phyloP scores from a whole-genome alignment of 2,113 vertebrate genomes.

The Mola mola region DNA sequence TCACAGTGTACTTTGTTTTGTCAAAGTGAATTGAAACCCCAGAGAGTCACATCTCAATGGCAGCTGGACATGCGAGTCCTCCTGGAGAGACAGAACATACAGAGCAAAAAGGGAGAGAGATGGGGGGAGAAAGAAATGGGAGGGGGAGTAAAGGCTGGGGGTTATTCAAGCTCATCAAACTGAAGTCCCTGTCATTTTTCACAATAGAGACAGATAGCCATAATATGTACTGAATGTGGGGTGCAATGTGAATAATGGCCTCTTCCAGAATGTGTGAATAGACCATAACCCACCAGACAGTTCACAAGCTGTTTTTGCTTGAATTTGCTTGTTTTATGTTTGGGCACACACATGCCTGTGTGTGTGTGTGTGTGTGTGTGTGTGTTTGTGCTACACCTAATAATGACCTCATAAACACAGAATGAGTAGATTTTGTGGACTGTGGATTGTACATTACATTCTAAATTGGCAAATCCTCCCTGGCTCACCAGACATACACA shows the following conservation, averaged over 20 bases:
- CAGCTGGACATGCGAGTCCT: constrained; percentile 67
- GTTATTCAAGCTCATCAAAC: constrained; percentile 63
- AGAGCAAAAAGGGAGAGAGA: not conserved
- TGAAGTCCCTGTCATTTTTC: constrained; percentile 63
- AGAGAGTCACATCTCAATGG: constrained; percentile 79
- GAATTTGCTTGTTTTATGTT: constrained; percentile 65
- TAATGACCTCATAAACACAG: constrained; percentile 58
- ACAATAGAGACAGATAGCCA: constrained; percentile 67
- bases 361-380: not conserved
- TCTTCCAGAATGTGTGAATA: constrained; percentile 63
- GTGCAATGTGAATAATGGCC: constrained; percentile 64
- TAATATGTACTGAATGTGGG: constrained; percentile 67
- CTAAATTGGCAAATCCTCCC: not conserved
- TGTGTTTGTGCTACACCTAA: constrained; percentile 9
- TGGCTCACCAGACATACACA: too few species aligned
- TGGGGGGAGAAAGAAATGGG: constrained; percentile 5
- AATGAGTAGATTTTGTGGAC: not conserved
- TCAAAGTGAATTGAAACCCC: constrained; percentile 59
- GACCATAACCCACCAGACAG: constrained; percentile 60
- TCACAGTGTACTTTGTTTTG: constrained; percentile 55
- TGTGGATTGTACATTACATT: not conserved
- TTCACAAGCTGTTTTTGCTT: constrained; percentile 51
- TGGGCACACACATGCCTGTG: not conserved
- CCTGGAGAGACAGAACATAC: constrained; percentile 16
- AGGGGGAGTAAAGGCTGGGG: not conserved